phyloP scores from a whole-genome alignment of 1,140 invertebrate genomes.

The Drosophila biarmipes region DNA sequence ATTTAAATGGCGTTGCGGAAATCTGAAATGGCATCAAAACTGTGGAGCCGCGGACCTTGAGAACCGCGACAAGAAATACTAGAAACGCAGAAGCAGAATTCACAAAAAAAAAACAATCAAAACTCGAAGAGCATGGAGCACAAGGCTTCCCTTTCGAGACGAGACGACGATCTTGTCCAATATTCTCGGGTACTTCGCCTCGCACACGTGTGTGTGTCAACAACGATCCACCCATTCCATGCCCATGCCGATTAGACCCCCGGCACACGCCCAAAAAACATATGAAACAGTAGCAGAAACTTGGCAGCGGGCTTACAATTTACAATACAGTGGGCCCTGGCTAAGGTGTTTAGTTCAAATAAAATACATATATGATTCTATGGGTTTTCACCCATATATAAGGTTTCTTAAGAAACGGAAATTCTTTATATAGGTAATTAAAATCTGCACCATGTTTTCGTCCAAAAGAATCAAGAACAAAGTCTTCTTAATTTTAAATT shows the following conservation, averaged over 20 bases:
- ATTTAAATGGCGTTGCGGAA: slow-evolving; percentile 76
- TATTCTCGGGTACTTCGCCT: neutral
- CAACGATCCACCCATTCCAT: slow-evolving; percentile 2
- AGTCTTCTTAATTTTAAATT: too few species aligned
- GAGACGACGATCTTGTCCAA: slow-evolving; percentile 13
- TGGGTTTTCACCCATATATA: too few species aligned
- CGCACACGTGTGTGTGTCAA: slow-evolving; percentile 18
- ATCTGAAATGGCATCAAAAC: slow-evolving; percentile 54
- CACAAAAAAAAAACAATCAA: slow-evolving; percentile 18
- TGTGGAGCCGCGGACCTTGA: slow-evolving; percentile 47
- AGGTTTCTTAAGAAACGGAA: too few species aligned
- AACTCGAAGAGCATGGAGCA: slow-evolving; percentile 12
- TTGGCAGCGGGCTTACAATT: slow-evolving; percentile 31
- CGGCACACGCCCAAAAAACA: slow-evolving; percentile 35
- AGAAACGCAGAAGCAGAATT: slow-evolving; percentile 33
- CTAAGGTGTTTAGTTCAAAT: neutral
- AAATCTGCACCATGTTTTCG: too few species aligned
- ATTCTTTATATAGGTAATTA: too few species aligned
- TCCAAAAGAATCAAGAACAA: too few species aligned
- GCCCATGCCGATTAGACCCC: slow-evolving; percentile 36
- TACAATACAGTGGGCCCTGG: slow-evolving; percentile 14
- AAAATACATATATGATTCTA: too few species aligned
- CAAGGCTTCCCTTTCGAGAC: slow-evolving; percentile 36
- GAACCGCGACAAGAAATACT: slow-evolving; percentile 43
- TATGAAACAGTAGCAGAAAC: slow-evolving; percentile 23